Base-by-base conservation (phyloP, 2,888 invertebrate species). In the Argyresthia goedartella region DNA sequence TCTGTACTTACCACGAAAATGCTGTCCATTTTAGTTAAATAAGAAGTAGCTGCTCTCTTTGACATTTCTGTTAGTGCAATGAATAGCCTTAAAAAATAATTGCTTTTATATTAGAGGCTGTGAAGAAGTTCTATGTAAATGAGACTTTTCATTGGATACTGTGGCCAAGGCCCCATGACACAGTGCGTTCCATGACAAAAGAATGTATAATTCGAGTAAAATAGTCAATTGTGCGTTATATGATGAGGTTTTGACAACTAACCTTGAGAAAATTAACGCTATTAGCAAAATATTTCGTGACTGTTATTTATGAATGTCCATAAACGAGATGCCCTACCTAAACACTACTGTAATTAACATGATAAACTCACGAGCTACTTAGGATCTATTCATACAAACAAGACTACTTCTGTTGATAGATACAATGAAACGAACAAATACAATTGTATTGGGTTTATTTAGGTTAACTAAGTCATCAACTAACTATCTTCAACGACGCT, bases 121-220 rank as follows among this genome's bases (percentile, higher is more conserved):
- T 16, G 25, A 13, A 34, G 35, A 48, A 8, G 52, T 43, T 43
- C 66, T 69, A 61, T 71, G 61, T 67, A 62, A 68, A 72, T 69
- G 67, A 76, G 73, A 72, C 63, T 61, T 65, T 61, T 64, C 61
- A 66, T 63, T 71, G 64, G 70, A 69, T 71, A 66, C 65, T 68
- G 63, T 62, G 67, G 64, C 63, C 78, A 81, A 81, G 81, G 77
- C 57, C 67, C 64, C 58, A 53, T 58, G 68, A 69, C 78, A 79
- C 73, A 66, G 71, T 65, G 66, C 58, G 62, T 62, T 60, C 42
- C 55, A 57, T 68, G 69, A 85, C 84, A 85, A 85, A 80, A 79
- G 82, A 85, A 81, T 82, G 60, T 69, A 73, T 79, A 76, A 81
- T 76, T 58, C 58, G 60, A 63, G 58, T 59, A 58, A 64, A 59